Percentiles rank a stretch among this genome's conserved stretches.
phyloP scores from a whole-genome alignment of 2,888 invertebrate genomes.

The Nemotelus pantherinus region DNA sequence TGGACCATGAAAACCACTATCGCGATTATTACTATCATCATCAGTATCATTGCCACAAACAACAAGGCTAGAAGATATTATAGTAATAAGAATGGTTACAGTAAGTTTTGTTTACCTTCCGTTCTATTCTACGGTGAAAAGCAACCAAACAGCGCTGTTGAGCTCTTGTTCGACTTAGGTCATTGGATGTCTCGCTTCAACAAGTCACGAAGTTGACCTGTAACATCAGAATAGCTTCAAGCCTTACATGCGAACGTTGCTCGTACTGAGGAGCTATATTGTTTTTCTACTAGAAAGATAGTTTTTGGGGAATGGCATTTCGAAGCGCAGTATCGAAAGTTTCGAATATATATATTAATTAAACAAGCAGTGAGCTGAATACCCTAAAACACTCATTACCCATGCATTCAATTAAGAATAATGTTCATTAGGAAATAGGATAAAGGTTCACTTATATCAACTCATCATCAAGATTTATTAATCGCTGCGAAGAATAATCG shows the following conservation, averaged over 20 bases:
- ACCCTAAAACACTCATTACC: too few relatives aligned
- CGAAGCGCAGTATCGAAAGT: too few relatives aligned
- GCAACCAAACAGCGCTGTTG: conserved; percentile 1
- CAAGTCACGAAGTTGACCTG: conserved; percentile 55
- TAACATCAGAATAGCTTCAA: conserved; percentile 27
- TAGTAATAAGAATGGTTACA: conserved; percentile 10
- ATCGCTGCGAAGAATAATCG: neutral
- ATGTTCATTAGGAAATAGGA: too few relatives aligned
- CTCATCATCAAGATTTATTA: too few relatives aligned
- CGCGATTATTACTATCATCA: conserved; percentile 3
- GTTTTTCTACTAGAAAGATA: neutral
- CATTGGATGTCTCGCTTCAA: conserved; percentile 54
- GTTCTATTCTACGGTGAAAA: conserved; percentile 19
- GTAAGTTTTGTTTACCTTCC: conserved; percentile 25
- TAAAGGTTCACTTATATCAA: too few relatives aligned
- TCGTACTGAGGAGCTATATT: neutral
- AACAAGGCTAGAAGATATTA: conserved; percentile 8
- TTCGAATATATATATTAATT: too few relatives aligned
- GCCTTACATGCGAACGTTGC: conserved; percentile 6
- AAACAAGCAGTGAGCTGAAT: too few relatives aligned
- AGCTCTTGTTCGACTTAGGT: conserved; percentile 45
- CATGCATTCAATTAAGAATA: too few relatives aligned
- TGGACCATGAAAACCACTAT: conserved; percentile 37
- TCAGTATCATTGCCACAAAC: conserved; percentile 4
- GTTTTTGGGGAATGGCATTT: too few relatives aligned